Evolutionary conservation across 1,140 invertebrate genomes (phyloP), one percentile per base, ranked within the genome.

Genomic region (Coelopa frigida): DNA sequence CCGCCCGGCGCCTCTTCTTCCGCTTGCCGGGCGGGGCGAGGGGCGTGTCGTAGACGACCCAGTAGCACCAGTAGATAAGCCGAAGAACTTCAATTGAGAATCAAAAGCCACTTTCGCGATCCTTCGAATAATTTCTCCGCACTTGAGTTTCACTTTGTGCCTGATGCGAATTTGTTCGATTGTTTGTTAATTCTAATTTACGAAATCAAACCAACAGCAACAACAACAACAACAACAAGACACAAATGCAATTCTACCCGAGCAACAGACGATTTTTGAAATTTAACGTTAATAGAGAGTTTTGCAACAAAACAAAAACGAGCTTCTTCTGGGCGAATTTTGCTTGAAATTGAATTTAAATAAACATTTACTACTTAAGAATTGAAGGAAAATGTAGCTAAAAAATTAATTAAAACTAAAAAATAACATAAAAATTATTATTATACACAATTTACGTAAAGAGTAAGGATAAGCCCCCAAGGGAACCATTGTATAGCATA

Each of bases 91-190:
- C n/a, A n/a, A n/a, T n/a, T n/a, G n/a, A n/a, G n/a, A n/a, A n/a
- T n/a, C n/a, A n/a, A n/a, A n/a, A n/a, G n/a, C n/a, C n/a, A n/a
- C n/a, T n/a, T n/a, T n/a, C n/a, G n/a, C n/a, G n/a, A n/a, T n/a
- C n/a, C n/a, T n/a, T n/a, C n/a, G n/a, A n/a, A n/a, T n/a, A n/a
- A n/a, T n/a, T n/a, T n/a, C n/a, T n/a, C n/a, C n/a, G n/a, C n/a
- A n/a, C n/a, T 42, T 42, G 27, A 20, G 41, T 44, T 39, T 44
- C 45, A 46, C 45, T 46, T 46, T 46, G 45, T 46, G 45, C 45
- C 43, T 44, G 43, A 44, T 31, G 26, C 20, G 36, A 44, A 44
- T 36, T 44, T 31, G 7, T 26, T 11, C 31, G 33, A 43, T 18
- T 21, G 22, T 38, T 38, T 21, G 22, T 37, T 37, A 37, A 37